These are phyloP conservation scores for Araneus ventricosus DNA, from an alignment of 1,140 invertebrate species.

Conservation along the genomic window DNA sequence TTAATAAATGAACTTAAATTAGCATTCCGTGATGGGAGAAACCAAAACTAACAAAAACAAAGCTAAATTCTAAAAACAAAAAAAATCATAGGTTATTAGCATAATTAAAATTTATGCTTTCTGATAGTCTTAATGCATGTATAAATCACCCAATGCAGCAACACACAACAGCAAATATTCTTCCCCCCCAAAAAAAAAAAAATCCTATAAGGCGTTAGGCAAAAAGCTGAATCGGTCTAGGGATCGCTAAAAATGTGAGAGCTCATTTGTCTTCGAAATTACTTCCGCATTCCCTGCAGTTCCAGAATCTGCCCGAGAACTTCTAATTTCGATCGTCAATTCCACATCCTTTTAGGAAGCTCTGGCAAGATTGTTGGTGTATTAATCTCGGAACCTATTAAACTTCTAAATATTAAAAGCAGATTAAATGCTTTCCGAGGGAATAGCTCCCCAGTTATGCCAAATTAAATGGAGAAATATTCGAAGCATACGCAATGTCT, in stretches of 20 bases:
- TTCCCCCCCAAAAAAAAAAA: too few relatives aligned
- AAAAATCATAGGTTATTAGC: too few relatives aligned
- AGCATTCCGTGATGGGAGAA: too few relatives aligned
- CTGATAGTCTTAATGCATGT: too few relatives aligned
- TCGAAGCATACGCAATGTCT: too few relatives aligned
- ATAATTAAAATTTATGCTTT: too few relatives aligned
- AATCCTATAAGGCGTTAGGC: too few relatives aligned
- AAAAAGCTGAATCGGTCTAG: background rate
- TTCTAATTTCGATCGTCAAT: conserved; percentile 21
- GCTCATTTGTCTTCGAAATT: conserved; percentile 30
- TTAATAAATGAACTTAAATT: too few relatives aligned
- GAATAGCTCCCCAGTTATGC: background rate
- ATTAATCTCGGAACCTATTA: conserved; percentile 1
- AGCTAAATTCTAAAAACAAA: too few relatives aligned
- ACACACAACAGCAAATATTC: too few relatives aligned
- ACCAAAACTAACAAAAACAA: too few relatives aligned
- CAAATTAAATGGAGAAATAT: background rate
- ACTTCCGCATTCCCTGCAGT: conserved; percentile 2
- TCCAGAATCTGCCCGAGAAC: background rate
- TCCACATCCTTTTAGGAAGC: background rate
- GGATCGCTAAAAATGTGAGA: background rate
- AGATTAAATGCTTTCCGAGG: background rate
- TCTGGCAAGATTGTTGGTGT: background rate
- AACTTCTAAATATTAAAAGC: background rate
- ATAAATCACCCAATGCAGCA: too few relatives aligned